Base-by-base conservation (phyloP, 2,888 invertebrate genomes). In the Tinea trinotella region DNA sequence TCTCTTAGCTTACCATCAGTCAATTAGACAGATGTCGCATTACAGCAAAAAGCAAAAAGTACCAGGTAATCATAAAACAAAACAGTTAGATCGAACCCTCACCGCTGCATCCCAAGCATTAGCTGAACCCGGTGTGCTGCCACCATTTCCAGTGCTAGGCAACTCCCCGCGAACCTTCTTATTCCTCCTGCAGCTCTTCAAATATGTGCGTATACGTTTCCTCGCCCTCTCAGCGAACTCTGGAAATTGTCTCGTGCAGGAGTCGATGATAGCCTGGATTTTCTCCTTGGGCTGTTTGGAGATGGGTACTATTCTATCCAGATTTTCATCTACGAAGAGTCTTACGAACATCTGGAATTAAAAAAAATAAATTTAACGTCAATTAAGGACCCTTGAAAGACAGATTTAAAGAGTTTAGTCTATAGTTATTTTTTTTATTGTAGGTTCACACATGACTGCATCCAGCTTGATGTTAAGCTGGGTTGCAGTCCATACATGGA, bases 271-370 rank as follows among this genome's bases (percentile, higher is more conserved):
- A 15, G 97, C 98, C 72, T 98, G 97, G 62, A 98, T 96, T 87
- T 98, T 98, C 76, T 98, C 98, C 74, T 98, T 98, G 6, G 98
- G 98, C 81, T 98, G 98, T 73, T 98, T 97, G 54, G 97, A 97
- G 68, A 98, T 98, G 56, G 98, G 98, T 56, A 98, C 96, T 88
- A 96, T 96, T 70, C 98, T 90, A 76, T 98, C 98, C 64, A 98
- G 88, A 74, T 98, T 98, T 83, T 98, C 98, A 74, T 98, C 98
- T 58, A 98, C 98, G 82, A 98, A 98, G 57, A 98, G 88, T 40
- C 98, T 91, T 58, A 98, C 97, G 80, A 98, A 98, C 98, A 98
- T 98, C 98, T 98, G 88, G 52, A 87, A 80, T 40, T 50, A 30
- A 7, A 30, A 7, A 30, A 30, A 7, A 7, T 7, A 30, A 5